These are phyloP conservation scores for Pleuronectes platessa DNA, from an alignment of 2,113 vertebrate genomes.

Conservation along the genomic window DNA sequence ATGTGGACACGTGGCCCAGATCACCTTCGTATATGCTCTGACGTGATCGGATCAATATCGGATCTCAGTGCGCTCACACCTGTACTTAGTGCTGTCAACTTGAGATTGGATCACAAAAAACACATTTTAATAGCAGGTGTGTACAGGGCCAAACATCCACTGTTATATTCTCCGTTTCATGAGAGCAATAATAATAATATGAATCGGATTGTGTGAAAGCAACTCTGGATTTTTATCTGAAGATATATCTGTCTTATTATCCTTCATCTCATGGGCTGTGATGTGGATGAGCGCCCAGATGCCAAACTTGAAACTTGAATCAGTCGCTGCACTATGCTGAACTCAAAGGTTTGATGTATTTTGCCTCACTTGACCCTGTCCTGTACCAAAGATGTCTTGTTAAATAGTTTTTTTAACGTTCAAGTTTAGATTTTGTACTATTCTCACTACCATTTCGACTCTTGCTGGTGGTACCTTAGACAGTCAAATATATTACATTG, in stretches of 20 bases:
- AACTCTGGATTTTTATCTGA: neutral
- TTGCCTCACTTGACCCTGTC: neutral
- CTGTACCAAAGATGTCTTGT: neutral
- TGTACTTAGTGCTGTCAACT: too few species aligned
- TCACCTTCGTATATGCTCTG: too few species aligned
- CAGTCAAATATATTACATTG: too few species aligned
- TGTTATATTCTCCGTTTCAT: neutral
- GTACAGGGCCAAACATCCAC: too few species aligned
- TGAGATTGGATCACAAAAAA: too few species aligned
- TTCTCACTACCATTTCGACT: neutral
- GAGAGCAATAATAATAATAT: neutral
- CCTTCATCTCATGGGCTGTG: neutral
- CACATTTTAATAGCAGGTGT: too few species aligned
- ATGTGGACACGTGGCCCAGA: too few species aligned
- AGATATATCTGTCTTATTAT: constrained; percentile 9
- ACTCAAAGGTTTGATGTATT: neutral
- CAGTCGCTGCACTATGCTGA: neutral
- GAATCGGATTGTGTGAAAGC: neutral
- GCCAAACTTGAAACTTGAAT: constrained; percentile 8
- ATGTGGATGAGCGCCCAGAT: neutral
- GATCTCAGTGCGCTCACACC: too few species aligned
- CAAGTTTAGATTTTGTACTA: neutral
- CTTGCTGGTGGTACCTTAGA: neutral
- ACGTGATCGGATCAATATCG: too few species aligned
- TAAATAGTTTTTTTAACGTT: neutral